These are phyloP conservation scores for Ceratitis capitata DNA, from an alignment of 1,140 invertebrate genomes.

Conservation along the genomic window DNA sequence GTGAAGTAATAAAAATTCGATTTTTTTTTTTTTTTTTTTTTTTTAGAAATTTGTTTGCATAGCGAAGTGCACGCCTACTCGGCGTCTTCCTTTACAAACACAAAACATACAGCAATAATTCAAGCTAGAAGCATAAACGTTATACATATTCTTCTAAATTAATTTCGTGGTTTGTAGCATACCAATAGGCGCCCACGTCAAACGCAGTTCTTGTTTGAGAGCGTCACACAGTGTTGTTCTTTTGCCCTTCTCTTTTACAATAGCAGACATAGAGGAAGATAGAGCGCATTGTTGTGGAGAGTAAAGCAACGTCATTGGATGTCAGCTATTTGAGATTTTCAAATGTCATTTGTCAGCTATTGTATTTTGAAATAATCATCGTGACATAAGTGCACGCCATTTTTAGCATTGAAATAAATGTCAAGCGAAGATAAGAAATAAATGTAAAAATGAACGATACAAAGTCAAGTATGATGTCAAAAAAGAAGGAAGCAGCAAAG, in stretches of 20 bases:
- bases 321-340: background rate
- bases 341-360: background rate
- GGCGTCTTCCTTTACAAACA: background rate
- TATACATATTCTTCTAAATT: background rate
- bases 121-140: background rate
- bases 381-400: background rate
- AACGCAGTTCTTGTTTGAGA: background rate
- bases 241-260: no score
- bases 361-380: no score
- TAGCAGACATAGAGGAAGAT: background rate
- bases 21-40: no score
- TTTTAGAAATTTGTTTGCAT: background rate
- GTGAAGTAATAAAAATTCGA: background rate
- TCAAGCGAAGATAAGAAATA: background rate
- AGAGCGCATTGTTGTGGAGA: no score
- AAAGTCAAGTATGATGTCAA: no score
- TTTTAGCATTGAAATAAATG: background rate
- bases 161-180: background rate
- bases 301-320: background rate
- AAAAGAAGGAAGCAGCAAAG: no score
- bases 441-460: no score
- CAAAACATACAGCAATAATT: background rate
- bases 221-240: background rate
- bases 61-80: background rate
- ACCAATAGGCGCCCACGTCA: background rate